Base-by-base conservation (phyloP, 2,113 vertebrate species). In the Grantiella picta region DNA sequence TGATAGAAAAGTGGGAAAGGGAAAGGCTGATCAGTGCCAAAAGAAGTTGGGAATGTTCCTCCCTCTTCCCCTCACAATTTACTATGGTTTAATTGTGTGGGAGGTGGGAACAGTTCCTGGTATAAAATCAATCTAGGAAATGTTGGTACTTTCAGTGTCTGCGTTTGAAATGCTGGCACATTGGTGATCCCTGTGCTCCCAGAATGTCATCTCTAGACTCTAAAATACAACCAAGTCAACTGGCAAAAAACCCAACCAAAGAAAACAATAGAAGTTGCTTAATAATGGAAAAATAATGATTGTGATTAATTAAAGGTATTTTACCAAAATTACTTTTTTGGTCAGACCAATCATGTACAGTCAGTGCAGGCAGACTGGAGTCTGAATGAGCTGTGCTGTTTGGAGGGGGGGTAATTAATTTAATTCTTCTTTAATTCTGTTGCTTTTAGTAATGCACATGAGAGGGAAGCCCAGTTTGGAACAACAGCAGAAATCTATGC, bases 401-500 rank as follows among this genome's bases (percentile, higher is more conserved):
- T 73, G 35, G 19, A 72, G 27, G 11, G 38, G 24, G 18, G 24
- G 3, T 77, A 83, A 92, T 54, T 54, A 0, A 40, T 54, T 54
- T 11, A 35, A 54, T 47, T 49, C 3, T 12, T 77, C 42, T 45
- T 36, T 23, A 27, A 63, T 71, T 79, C 64, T 96, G 25, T 64
- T 90, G 29, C 38, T 64, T 91, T n/a, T 36, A 99, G 99, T 71
- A 98, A 99, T 1, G 36, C 91, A 22, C 98, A 95, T 59, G 99
- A 99, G 56, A 97, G 98, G 20, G 98, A 99, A 91, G 98, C 99
- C 15, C 98, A 98, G 71, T 99, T 99, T 97, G 99, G 99, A 73
- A 99, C 99, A 0, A 99, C 99, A 38, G 99, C 99, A 56, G 99
- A 99, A 97, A 99, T 99, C 93, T 99, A 99, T 63, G 99, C 99